Percentiles rank a stretch among this genome's conserved stretches.
Evolutionary conservation across 2,113 vertebrate genomes (phyloP).

Genomic region (Odobenus rosmarus): DNA sequence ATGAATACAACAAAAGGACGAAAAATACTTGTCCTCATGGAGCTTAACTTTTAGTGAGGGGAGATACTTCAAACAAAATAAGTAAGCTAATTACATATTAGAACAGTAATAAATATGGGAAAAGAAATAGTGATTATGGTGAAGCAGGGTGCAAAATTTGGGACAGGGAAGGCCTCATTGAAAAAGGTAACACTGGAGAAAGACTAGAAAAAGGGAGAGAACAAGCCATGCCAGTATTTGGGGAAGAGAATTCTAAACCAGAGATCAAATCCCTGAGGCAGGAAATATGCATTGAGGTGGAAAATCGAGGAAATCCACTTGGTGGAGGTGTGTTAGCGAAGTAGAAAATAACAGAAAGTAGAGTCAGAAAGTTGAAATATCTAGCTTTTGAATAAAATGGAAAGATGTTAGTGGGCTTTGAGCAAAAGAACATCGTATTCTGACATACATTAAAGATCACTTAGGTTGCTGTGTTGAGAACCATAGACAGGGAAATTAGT

Average conservation of each 20-base stretch:
- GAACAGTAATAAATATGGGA: not conserved
- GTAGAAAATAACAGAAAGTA: not conserved
- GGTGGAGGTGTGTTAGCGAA: not conserved
- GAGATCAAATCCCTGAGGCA: not conserved
- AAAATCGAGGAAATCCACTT: not conserved
- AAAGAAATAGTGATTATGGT: not conserved
- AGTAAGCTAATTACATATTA: not conserved
- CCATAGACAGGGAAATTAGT: not conserved
- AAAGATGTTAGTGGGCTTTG: not conserved
- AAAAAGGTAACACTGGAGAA: not conserved
- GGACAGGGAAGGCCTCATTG: not conserved
- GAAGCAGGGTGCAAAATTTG: not conserved
- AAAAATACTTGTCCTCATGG: not conserved
- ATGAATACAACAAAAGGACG: not conserved
- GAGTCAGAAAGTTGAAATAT: not conserved
- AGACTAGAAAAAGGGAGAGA: not conserved
- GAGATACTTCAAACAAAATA: not conserved
- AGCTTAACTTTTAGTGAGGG: not conserved
- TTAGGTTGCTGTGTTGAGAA: not conserved
- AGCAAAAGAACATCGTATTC: not conserved
- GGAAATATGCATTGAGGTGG: not conserved
- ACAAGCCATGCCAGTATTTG: not conserved
- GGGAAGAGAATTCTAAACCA: not conserved
- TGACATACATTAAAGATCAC: not conserved
- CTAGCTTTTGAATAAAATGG: constrained; percentile 30